Evolutionary conservation across 2,888 invertebrate species (phyloP), one percentile per base, ranked within the genome.

Genomic region (Argyra leucocephala): DNA sequence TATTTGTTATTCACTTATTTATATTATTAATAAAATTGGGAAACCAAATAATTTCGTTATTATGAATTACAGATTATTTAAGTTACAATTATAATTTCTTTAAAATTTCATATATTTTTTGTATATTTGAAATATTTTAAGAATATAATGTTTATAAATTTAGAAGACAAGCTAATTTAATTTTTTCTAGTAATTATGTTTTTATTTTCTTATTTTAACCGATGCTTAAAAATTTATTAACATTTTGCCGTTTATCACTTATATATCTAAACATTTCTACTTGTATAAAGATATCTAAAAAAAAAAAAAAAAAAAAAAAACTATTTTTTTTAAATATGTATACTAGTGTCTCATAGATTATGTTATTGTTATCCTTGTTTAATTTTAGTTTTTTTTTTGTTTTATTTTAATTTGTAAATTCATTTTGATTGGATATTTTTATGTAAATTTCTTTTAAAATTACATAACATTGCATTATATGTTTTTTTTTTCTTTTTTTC

Each of bases 181-280:
- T 48, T 48, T 48, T 48, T 48, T 31, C 12, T 26, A 26, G 4
- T 31, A 10, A 31, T 31, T 31, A 31, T 48, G 12, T 48, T 48
- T 48, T 1, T 18, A 18, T 48, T 48, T 48, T 7, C 31, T 31
- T 9, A 48, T 48, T 48, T 48, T 48, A 48, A 48, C 48, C n/a
- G 48, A 48, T 48, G 48, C 48, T 48, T 48, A 48, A 48, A 48
- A 48, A 48, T 48, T 48, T 48, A 48, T 48, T 48, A 48, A 48
- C 48, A 48, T 48, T 48, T 48, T 48, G 48, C 5, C n/a, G 48
- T 48, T n/a, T 48, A 48, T 48, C 48, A 48, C 48, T 48, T 48
- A 48, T 48, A 18, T 18, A 48, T 18, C 15, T 48, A 48, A 48
- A 48, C 48, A 48, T 48, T 48, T 48, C 48, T 48, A 48, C 48